phyloP scores from a whole-genome alignment of 2,888 invertebrate species.

The Ochropacha duplaris region DNA sequence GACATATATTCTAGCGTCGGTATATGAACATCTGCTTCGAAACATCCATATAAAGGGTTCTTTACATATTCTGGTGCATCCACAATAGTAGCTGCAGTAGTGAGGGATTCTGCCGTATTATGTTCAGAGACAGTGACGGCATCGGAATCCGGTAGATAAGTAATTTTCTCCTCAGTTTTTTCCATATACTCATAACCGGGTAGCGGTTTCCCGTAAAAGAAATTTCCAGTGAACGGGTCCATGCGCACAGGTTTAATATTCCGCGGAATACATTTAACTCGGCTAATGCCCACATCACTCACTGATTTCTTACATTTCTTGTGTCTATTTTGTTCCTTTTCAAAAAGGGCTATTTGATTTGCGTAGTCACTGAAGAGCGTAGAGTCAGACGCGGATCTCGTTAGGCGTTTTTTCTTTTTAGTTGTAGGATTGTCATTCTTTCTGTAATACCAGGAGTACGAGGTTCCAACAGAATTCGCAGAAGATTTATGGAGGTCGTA shows the following conservation, averaged over 20 bases:
- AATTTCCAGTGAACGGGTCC: constrained; percentile 76
- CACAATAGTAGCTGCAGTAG: constrained; percentile 61
- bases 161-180: constrained; percentile 71
- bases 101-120: constrained; percentile 61
- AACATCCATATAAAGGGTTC: constrained; percentile 72
- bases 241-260: constrained; percentile 68
- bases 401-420: constrained; percentile 59
- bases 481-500: constrained; percentile 78
- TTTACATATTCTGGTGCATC: constrained; percentile 68
- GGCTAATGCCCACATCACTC: constrained; percentile 66
- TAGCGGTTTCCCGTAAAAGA: constrained; percentile 74
- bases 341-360: constrained; percentile 76
- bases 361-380: constrained; percentile 80
- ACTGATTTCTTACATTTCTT: constrained; percentile 69
- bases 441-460: constrained; percentile 79
- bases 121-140: constrained; percentile 69
- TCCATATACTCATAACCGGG: constrained; percentile 64
- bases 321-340: constrained; percentile 55
- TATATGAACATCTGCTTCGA: constrained; percentile 56
- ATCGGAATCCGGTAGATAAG: constrained; percentile 74
- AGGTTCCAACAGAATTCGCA: constrained; percentile 73
- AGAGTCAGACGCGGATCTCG: constrained; percentile 72
- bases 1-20: constrained; percentile 57
- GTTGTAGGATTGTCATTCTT: constrained; percentile 65
- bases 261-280: constrained; percentile 62